Evolutionary conservation across 2,113 vertebrate species (phyloP), one percentile per base, ranked within the genome.

Genomic region (Pseudorectes ferrugineus): DNA sequence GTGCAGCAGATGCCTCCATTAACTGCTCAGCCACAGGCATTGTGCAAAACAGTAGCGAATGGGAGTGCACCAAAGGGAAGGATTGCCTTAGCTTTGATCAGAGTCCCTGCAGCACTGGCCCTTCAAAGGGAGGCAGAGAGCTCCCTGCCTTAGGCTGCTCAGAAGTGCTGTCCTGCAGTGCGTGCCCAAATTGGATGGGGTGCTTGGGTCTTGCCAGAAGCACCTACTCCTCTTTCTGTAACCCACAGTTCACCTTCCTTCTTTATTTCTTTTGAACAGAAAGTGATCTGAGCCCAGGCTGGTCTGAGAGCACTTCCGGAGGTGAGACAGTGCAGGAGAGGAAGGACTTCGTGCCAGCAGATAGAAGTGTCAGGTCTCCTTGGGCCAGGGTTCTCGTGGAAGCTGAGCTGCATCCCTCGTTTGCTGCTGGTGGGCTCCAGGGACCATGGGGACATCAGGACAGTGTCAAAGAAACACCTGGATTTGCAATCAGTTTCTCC

Each of bases 1-100:
- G 77, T 63, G 66, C 89, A 63, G 89, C 94, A 94, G 86, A 89
- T 83, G 72, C 94, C 83, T 89, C 95, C 94, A 92, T 88, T 96
- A 95, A 85, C 57, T 81, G 89, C 78, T 91, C 88, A 91, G 88
- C 94, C 97, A 24, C 81, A 25, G 88, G 94, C 92, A 52, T 93
- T 94, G 81, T 95, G 95, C 92, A 51, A 67, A 93, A 79, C 48
- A 62, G 78, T 6, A 40, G 65, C 46, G 31, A 70, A 83, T n/a
- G 87, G 73, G 95, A 91, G 91, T 10, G 74, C 73, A 73, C 89
- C 38, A 35, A 78, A 79, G 57, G 78, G 70, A 46, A 77, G 67
- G 28, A 66, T 61, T 55, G 75, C 66, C 93, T 76, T 7, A 48
- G 89, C 82, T 81, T 73, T 93, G 67, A 94, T 85, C 94, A 36